Base-by-base conservation (phyloP, 2,888 invertebrate species). In the Caenorhabditis angaria region DNA sequence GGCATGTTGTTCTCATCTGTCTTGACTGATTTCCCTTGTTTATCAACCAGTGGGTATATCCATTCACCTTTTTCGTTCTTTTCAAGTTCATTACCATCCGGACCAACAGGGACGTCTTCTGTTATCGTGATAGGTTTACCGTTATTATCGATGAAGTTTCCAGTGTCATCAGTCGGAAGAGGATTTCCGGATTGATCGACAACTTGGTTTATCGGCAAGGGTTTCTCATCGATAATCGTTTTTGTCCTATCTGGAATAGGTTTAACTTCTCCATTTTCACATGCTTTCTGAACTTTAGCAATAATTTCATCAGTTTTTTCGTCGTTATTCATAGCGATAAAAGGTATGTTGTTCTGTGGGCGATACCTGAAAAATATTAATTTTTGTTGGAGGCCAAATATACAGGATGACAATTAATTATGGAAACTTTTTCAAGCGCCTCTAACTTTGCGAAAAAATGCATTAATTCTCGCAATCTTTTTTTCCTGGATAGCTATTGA, bases 41-140 rank as follows among this genome's bases (percentile, higher is more conserved):
- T 76, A 65, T 83, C 81, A 14, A 86, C 71, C 18, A 76, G 47
- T 25, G 75, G 76, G 48, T 76, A 77, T 14, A 69, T 59, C 66
- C 66, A 76, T 54, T 67, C 63, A 47, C 65, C 70, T 20, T 69
- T 64, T 28, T 70, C 67, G 29, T 75, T 69, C 54, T 69, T 66
- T 18, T 28, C 35, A 24, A 75, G 41, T 18, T 53, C 58, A 29
- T 70, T 60, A 28, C 58, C 59, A 27, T 67, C 70, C 10, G 65
- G 73, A 28, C 65, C 68, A 29, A 20, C 27, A 20, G 73, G 69
- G 20, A 55, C 61, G n/a, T 61, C 59, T n/a, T 59, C 55, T n/a
- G 61, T 64, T 8, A 66, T 59, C 14, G 47, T 54, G 18, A 76
- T 63, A 12, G 62, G 50, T 2, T 57, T 59, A 54, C 74, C 74